Percentiles rank a stretch among this genome's conserved stretches.
phyloP scores from a whole-genome alignment of 2,888 invertebrate genomes.

The Poecilobothrus nobilitatus region DNA sequence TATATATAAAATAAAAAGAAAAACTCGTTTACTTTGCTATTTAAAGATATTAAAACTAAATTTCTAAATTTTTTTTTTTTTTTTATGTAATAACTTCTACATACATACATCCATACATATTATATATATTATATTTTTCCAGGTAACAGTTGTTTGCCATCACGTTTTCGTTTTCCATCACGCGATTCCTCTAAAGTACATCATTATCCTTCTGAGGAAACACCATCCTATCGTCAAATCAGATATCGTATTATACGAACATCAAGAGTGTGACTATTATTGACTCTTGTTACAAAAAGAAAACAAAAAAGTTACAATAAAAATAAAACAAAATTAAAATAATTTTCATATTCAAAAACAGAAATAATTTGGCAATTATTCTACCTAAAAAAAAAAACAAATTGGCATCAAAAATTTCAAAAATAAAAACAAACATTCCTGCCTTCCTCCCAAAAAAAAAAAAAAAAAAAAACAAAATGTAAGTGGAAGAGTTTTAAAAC shows the following conservation, averaged over 20 bases:
- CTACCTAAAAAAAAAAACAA: too few species aligned
- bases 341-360: too few species aligned
- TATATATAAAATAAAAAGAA: too few species aligned
- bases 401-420: neutral
- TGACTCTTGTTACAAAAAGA: neutral
- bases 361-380: too few species aligned
- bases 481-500: too few species aligned
- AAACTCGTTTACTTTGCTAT: too few species aligned
- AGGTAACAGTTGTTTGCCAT: neutral
- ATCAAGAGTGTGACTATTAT: neutral
- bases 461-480: too few species aligned
- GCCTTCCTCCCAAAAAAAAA: neutral
- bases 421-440: neutral
- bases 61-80: too few species aligned
- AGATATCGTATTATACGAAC: neutral
- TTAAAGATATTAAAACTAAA: too few species aligned
- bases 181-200: neutral
- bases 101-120: neutral
- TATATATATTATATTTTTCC: neutral
- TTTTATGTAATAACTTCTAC: too few species aligned
- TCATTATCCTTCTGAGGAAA: neutral
- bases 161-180: neutral
- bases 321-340: too few species aligned
- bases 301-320: too few species aligned
- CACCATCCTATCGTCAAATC: neutral